Base-by-base conservation (phyloP, 2,888 invertebrate species). In the Cecidostiba fungosa region DNA sequence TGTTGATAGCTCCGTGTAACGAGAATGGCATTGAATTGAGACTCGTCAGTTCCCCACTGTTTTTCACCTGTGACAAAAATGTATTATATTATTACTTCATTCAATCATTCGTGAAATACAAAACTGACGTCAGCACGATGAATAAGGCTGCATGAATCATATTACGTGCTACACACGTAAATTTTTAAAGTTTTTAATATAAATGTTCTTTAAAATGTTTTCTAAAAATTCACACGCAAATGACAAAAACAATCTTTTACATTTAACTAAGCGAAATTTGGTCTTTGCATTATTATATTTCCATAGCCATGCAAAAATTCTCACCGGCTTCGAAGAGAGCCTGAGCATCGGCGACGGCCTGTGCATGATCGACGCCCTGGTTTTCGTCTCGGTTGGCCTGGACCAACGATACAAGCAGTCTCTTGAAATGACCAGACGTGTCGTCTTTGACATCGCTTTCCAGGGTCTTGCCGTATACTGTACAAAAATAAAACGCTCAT, bases 401-500 rank as follows among this genome's bases (percentile, higher is more conserved):
- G 89, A 96, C 96, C 79, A 98, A 94, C 0, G 98, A 98, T 32
- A 99, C 97, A 90, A 98, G 96, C 77, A 99, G 95, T 86, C 98
- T 95, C 94, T 97, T 97, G 94, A 99, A 99, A 93, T 98, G 97
- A n/a, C 99, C 99, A 16, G 98, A 98, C 10, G 98, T 98, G 93
- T 99, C 99, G 78, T 97, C 97, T 92, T 97, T 97, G 89, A 99
- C 94, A 92, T 98, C 98, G 10, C 96, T 96, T 92, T 98, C 98
- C 88, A 99, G 94, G 85, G 96, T 93, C 93, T 96, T 97, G 89
- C 96, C 96, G 93, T 97, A 98, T 91, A 98, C 98, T 97, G 93
- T 84, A 93, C 10, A 70, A 43, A 72, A 72, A 72, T 39, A 72
- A 10, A 43, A 54, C n/a, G 82, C 4, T 43, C 16, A 72, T 66